Evolutionary conservation across 2,888 invertebrate species (phyloP).

Genomic region (Philopedon plagiatum): DNA sequence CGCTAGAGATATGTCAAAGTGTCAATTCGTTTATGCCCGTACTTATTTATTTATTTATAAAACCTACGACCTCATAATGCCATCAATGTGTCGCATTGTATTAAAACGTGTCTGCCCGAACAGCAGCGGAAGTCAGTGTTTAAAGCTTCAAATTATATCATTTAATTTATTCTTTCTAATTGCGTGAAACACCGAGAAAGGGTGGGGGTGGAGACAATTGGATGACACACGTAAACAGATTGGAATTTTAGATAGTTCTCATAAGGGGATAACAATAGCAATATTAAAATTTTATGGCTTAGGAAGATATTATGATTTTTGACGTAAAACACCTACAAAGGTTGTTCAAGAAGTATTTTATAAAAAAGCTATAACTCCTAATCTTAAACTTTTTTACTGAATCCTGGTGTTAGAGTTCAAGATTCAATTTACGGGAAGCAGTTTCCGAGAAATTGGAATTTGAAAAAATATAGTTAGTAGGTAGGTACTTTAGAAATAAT

Average conservation of each 20-base stretch:
- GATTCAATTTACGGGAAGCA: too few species aligned
- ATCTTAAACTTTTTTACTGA: too few species aligned
- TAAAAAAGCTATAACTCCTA: too few species aligned
- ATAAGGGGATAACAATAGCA: neutral
- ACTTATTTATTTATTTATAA: constrained; percentile 43
- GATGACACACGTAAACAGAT: constrained; percentile 20
- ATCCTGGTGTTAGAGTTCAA: too few species aligned
- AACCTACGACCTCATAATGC: constrained; percentile 46
- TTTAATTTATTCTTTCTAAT: constrained; percentile 66
- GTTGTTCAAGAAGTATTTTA: too few species aligned
- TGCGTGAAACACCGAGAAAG: constrained; percentile 58
- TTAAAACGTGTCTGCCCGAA: constrained; percentile 38
- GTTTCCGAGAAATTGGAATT: too few species aligned
- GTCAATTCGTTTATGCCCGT: constrained; percentile 39
- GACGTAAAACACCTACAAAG: too few species aligned
- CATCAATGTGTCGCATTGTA: constrained; percentile 44
- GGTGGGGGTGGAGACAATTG: constrained; percentile 26
- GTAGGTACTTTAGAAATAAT: too few species aligned
- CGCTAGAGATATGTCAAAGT: constrained; percentile 23
- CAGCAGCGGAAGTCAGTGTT: constrained; percentile 66
- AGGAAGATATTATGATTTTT: too few species aligned
- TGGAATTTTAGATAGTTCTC: constrained; percentile 11
- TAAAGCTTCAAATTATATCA: constrained; percentile 67
- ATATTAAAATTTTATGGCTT: neutral
- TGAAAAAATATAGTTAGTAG: too few species aligned